These are phyloP conservation scores for Paratrypauchen microcephalus DNA, from an alignment of 2,797 vertebrate species.

Conservation along the genomic window DNA sequence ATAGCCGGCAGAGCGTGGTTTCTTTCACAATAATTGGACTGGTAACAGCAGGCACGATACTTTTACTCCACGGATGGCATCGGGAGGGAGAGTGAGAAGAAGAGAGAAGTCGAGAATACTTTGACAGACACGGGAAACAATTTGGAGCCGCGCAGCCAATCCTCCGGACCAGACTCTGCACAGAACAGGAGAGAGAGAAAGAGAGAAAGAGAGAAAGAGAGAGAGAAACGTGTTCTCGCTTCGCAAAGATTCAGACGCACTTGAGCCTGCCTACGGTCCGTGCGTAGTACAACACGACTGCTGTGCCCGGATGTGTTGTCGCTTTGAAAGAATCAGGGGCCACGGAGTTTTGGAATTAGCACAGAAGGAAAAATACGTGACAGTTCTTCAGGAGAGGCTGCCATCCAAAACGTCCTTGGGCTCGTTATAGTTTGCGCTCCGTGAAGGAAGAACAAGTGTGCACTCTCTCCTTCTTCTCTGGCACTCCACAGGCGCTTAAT, in stretches of 20 bases:
- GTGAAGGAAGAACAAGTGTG: conserved; percentile 26
- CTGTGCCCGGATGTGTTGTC: conserved; percentile 41
- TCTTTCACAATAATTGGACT: conserved; percentile 16
- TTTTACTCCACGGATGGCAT: conserved; percentile 41
- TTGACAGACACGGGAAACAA: conserved; percentile 18
- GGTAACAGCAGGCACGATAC: conserved; percentile 17
- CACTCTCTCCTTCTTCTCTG: conserved; percentile 50
- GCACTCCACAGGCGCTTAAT: conserved; percentile 63
- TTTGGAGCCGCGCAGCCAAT: conserved; percentile 43
- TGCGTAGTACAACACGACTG: conserved; percentile 40
- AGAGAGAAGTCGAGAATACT: neutral
- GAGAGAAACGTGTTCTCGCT: conserved; percentile 27
- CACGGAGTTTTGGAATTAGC: neutral
- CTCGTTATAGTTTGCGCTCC: conserved; percentile 33
- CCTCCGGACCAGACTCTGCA: conserved; percentile 31
- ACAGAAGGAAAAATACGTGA: neutral
- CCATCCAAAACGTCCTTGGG: conserved; percentile 24
- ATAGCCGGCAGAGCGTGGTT: conserved; percentile 28
- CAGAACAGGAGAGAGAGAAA: conserved; percentile 18
- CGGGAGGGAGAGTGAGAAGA: neutral
- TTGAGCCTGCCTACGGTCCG: conserved; percentile 47
- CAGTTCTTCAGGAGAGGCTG: conserved; percentile 45
- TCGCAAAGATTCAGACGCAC: conserved; percentile 44
- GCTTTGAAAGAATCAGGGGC: neutral
- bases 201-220: conserved; percentile 7